phyloP scores from a whole-genome alignment of 2,113 vertebrate species.

The Tetraodon nigroviridis region DNA sequence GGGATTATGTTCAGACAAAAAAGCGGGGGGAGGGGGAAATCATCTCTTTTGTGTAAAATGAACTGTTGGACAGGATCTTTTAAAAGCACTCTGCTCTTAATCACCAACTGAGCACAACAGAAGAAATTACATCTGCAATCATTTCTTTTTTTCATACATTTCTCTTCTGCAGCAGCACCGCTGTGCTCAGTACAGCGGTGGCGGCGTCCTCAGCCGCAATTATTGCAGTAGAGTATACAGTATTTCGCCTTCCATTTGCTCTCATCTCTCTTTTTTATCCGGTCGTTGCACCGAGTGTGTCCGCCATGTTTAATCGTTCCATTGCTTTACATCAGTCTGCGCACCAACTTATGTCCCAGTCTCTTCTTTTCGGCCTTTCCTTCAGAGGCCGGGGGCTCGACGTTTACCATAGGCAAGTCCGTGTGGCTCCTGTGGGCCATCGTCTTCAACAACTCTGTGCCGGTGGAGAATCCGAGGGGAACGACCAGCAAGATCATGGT shows the following conservation, averaged over 20 bases:
- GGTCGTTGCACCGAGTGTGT: not conserved
- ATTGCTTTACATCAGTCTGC: no score
- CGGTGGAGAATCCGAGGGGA: conserved; percentile 92
- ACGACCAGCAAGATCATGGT: conserved; percentile 98
- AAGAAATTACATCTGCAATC: conserved; percentile 35
- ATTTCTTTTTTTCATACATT: conserved; percentile 41
- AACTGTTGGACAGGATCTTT: not conserved
- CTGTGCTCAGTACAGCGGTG: conserved; percentile 45
- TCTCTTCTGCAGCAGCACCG: conserved; percentile 14
- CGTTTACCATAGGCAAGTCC: conserved; percentile 93
- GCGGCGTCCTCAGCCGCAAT: conserved; percentile 41
- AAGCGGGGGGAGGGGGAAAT: not conserved
- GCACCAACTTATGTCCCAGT: no score
- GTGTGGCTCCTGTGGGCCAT: conserved; percentile 88
- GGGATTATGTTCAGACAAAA: conserved; percentile 4
- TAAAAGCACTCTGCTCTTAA: conserved; percentile 13
- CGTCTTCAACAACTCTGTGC: conserved; percentile 95
- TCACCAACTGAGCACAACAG: conserved; percentile 15
- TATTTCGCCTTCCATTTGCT: conserved; percentile 19
- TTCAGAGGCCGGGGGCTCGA: conserved; percentile 80
- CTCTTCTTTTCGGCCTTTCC: conserved; percentile 9
- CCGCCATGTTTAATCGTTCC: no score
- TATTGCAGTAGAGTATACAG: conserved; percentile 52
- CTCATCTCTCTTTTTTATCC: not conserved
- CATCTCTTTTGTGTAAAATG: no score